Evolutionary conservation across 2,113 vertebrate genomes (phyloP).

Genomic region (Camelus bactrianus): DNA sequence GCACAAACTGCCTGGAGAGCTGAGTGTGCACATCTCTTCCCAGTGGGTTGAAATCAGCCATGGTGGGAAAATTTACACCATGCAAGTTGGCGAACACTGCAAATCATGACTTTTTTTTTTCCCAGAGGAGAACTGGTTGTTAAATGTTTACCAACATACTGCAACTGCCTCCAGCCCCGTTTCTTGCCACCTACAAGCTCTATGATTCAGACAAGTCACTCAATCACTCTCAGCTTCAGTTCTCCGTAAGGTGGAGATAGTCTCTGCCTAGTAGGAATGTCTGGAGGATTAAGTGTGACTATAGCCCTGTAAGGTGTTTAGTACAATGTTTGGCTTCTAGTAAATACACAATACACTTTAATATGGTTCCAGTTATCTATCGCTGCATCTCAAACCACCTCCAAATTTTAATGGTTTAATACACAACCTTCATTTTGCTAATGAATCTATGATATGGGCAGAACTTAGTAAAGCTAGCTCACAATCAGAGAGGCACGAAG

Average conservation of each 20-base stretch:
- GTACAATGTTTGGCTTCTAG: background rate
- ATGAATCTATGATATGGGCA: background rate
- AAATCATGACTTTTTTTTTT: background rate
- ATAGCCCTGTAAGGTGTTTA: background rate
- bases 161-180: background rate
- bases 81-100: background rate
- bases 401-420: background rate
- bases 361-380: background rate
- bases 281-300: background rate
- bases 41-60: background rate
- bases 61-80: background rate
- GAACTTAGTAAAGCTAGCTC: background rate
- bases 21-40: background rate
- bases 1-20: background rate
- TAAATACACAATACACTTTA: background rate
- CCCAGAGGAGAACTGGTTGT: background rate
- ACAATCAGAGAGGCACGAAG: background rate
- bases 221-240: background rate
- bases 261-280: background rate
- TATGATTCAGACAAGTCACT: background rate
- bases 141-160: background rate
- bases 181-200: background rate
- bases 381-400: background rate
- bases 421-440: background rate
- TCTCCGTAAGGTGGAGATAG: background rate